phyloP scores from a whole-genome alignment of 2,113 vertebrate species.

The Oreochromis spilurus region DNA sequence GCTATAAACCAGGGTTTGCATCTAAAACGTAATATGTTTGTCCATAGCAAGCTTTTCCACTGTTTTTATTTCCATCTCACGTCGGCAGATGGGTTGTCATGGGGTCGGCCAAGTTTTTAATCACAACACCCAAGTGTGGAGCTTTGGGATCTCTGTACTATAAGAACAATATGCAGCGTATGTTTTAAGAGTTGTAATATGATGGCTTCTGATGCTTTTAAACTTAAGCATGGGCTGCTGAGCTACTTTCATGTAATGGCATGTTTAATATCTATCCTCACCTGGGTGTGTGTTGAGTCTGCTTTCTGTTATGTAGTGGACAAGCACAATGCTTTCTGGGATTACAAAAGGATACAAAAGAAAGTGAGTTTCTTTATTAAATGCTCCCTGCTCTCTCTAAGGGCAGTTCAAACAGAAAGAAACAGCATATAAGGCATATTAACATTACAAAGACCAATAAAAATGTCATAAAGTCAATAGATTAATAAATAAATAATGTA shows the following conservation, averaged over 20 bases:
- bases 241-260: neutral
- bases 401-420: neutral
- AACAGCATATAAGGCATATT: neutral
- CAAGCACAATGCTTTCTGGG: neutral
- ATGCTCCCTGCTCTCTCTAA: neutral
- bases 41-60: neutral
- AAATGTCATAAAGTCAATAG: neutral
- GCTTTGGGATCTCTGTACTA: neutral
- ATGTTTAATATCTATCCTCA: neutral
- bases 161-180: neutral
- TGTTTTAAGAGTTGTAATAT: neutral
- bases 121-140: neutral
- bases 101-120: neutral
- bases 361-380: neutral
- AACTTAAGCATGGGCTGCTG: neutral
- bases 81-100: neutral
- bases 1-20: neutral
- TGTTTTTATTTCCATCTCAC: neutral
- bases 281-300: neutral
- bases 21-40: neutral
- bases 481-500: neutral
- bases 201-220: neutral
- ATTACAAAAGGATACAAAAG: neutral
- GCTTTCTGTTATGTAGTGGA: neutral
- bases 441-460: neutral